Percentiles rank a stretch among this genome's conserved stretches.
phyloP scores from a whole-genome alignment of 1,140 invertebrate species.

The Capitella teleta region DNA sequence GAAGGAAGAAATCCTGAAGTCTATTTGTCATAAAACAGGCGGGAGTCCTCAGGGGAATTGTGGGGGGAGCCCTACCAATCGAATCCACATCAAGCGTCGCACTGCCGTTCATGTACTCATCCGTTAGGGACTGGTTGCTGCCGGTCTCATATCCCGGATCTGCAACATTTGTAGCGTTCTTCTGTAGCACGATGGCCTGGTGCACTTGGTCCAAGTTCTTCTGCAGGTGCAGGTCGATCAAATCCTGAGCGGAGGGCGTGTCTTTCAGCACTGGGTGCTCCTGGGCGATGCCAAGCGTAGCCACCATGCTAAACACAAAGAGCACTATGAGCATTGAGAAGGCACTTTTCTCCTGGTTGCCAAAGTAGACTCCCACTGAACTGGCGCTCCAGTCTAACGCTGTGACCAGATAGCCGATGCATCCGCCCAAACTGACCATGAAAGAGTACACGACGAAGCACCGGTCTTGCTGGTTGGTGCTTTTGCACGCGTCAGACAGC shows the following conservation, averaged over 20 bases:
- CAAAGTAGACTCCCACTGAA: slow-evolving; percentile 26
- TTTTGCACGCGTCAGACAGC: slow-evolving; percentile 39
- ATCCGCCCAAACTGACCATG: slow-evolving; percentile 44
- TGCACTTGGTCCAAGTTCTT: slow-evolving; percentile 1
- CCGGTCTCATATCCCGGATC: slow-evolving; percentile 26
- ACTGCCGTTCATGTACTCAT: neutral
- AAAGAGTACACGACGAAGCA: slow-evolving; percentile 45
- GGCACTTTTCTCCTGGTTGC: slow-evolving; percentile 31
- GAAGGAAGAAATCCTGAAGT: neutral
- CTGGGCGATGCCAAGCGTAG: slow-evolving; percentile 27
- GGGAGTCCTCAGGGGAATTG: neutral
- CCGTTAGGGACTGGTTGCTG: slow-evolving; percentile 1
- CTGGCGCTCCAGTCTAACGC: slow-evolving; percentile 44
- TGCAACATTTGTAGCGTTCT: slow-evolving; percentile 2
- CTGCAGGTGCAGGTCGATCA: neutral
- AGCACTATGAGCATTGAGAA: slow-evolving; percentile 33
- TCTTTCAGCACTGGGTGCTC: slow-evolving; percentile 11
- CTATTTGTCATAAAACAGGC: neutral
- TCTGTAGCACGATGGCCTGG: slow-evolving; percentile 5
- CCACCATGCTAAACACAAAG: slow-evolving; percentile 24
- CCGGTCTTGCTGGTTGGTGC: slow-evolving; percentile 28
- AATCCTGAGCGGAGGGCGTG: neutral
- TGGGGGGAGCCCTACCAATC: no score
- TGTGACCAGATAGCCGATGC: slow-evolving; percentile 45
- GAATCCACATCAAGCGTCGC: neutral